A percentile compares a stretch with the other conserved stretches of the same genome.
Conservation (phyloP, 2,888 invertebrate genomes). For the Rhingia rostrata region DNA sequence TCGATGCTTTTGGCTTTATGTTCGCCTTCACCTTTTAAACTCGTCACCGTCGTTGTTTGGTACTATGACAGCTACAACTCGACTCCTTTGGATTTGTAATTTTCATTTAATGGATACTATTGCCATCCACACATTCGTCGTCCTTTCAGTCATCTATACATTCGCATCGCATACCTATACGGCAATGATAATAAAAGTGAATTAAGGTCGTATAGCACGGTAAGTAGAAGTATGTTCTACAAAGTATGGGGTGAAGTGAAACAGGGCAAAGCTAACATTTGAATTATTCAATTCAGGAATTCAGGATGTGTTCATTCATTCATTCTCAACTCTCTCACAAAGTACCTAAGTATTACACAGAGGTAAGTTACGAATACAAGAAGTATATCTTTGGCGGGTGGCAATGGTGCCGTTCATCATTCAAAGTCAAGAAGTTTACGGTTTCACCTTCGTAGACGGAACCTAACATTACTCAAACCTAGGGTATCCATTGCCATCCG, state of each 20-base stretch:
- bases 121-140: slow-evolving; percentile 39
- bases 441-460: slow-evolving; percentile 68
- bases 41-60: slow-evolving; percentile 17
- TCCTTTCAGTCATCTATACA: slow-evolving; percentile 51
- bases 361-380: slow-evolving; percentile 20
- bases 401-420: slow-evolving; percentile 71
- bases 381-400: slow-evolving; percentile 51
- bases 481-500: slow-evolving; percentile 39
- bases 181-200: slow-evolving; percentile 70
- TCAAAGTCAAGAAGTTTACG: slow-evolving; percentile 74
- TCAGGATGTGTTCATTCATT: slow-evolving; percentile 73
- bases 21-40: slow-evolving; percentile 10
- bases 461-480: slow-evolving; percentile 69
- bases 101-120: slow-evolving; percentile 70
- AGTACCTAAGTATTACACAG: slow-evolving; percentile 40
- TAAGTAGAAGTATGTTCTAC: too few relatives aligned
- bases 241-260: slow-evolving; percentile 5
- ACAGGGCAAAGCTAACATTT: slow-evolving; percentile 67
- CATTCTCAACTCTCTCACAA: slow-evolving; percentile 61
- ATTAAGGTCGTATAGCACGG: slow-evolving; percentile 62
- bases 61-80: slow-evolving; percentile 48
- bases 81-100: slow-evolving; percentile 67
- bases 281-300: slow-evolving; percentile 74
- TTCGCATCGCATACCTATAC: slow-evolving; percentile 24
- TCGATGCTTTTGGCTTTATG: slow-evolving; percentile 64